Percentiles rank a stretch among this genome's conserved stretches.
Evolutionary conservation across 1,140 invertebrate species (phyloP).

Genomic region (Drosophila orosa): DNA sequence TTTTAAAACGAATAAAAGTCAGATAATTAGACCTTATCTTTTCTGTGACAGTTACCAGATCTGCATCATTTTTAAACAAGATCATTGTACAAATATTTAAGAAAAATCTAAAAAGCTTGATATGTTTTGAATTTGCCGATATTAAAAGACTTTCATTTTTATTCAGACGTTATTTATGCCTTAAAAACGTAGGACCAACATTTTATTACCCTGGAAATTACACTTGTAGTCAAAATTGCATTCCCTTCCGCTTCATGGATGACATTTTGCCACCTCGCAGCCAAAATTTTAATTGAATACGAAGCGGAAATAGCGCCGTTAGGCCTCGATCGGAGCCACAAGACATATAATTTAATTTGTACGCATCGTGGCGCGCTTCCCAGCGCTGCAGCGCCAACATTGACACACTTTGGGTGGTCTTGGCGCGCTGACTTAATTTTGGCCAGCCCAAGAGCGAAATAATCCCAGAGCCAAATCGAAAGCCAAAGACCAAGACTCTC

Average conservation of each 20-base stretch:
- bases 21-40: too few relatives aligned
- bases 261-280: conserved; percentile 21
- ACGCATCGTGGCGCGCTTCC: conserved; percentile 33
- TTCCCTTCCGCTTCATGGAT: conserved; percentile 18
- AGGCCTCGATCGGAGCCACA: conserved; percentile 48
- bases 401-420: conserved; percentile 81
- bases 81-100: too few relatives aligned
- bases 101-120: too few relatives aligned
- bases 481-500: conserved; percentile 19
- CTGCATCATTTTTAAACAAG: too few relatives aligned
- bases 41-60: too few relatives aligned
- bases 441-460: conserved; percentile 48
- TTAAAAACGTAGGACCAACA: neutral
- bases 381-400: conserved; percentile 59
- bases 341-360: conserved; percentile 49
- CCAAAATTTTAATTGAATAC: conserved; percentile 40
- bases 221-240: neutral
- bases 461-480: conserved; percentile 23
- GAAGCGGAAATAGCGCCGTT: conserved; percentile 50
- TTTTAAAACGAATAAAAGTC: too few relatives aligned
- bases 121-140: too few relatives aligned
- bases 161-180: too few relatives aligned
- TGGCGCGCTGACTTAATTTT: conserved; percentile 64
- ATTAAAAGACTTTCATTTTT: too few relatives aligned
- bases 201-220: neutral